phyloP scores from a whole-genome alignment of 92 coral and sea anemone genomes.

The Actinostola sp. region DNA sequence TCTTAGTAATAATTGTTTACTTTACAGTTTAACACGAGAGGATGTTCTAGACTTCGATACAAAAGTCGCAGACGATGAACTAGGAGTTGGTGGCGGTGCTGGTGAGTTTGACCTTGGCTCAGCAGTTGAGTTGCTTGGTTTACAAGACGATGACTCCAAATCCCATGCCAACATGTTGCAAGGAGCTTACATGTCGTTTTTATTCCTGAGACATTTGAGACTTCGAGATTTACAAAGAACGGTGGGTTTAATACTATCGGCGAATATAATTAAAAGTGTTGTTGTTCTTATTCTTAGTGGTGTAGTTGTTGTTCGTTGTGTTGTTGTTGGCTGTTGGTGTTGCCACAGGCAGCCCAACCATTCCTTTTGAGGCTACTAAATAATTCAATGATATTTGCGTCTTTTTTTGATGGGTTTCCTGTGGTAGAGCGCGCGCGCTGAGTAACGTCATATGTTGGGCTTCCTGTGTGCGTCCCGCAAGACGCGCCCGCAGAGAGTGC shows the following conservation, averaged over 20 bases:
- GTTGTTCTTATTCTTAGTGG: no score
- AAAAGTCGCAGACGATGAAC: constrained; percentile 83
- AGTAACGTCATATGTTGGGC: no score
- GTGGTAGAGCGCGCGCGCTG: no score
- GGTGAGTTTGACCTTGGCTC: constrained; percentile 91
- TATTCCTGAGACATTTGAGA: constrained; percentile 88
- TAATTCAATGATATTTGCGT: no score
- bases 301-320: background rate
- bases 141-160: constrained; percentile 86
- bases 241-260: constrained; percentile 46
- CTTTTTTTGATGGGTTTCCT: no score
- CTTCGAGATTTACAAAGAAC: constrained; percentile 94
- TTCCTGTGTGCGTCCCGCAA: no score
- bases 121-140: constrained; percentile 91
- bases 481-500: no score
- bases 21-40: constrained; percentile 63
- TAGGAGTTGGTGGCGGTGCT: constrained; percentile 67
- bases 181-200: constrained; percentile 96
- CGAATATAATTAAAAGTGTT: background rate
- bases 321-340: no score
- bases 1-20: background rate
- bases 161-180: constrained; percentile 75
- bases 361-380: no score
- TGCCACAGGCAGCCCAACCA: no score
- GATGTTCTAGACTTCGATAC: constrained; percentile 91